A percentile compares a stretch with the other conserved stretches of the same genome.
Conservation (phyloP, 2,888 invertebrate genomes). For the Lampropteryx suffumata region DNA sequence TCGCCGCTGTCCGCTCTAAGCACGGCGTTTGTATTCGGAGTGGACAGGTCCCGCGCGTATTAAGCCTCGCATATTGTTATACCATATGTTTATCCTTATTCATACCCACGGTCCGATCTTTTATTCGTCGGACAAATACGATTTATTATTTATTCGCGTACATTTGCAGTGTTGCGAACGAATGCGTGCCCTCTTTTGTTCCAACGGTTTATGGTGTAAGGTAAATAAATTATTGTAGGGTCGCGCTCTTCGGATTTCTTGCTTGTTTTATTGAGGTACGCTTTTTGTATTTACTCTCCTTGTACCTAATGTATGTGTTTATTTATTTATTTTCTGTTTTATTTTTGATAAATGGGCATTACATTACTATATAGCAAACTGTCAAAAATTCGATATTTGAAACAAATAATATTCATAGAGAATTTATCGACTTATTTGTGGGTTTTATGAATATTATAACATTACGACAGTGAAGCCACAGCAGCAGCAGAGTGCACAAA, state of each 20-base stretch:
- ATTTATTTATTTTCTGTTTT: constrained; percentile 31
- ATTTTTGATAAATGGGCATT: constrained; percentile 31
- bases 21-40: constrained; percentile 8
- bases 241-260: constrained; percentile 39
- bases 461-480: background rate
- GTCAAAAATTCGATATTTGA: too few relatives aligned
- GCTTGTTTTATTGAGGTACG: constrained; percentile 38
- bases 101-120: constrained; percentile 46
- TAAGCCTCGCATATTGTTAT: constrained; percentile 49
- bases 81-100: constrained; percentile 52
- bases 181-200: constrained; percentile 40
- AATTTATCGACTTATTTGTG: too few relatives aligned
- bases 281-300: constrained; percentile 37
- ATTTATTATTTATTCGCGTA: constrained; percentile 54
- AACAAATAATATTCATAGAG: too few relatives aligned
- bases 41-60: constrained; percentile 29
- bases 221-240: constrained; percentile 41
- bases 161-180: constrained; percentile 50
- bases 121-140: constrained; percentile 43
- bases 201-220: constrained; percentile 38
- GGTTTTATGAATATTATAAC: background rate
- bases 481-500: background rate
- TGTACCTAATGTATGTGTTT: constrained; percentile 28
- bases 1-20: background rate
- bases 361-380: constrained; percentile 11